These are phyloP conservation scores for Rhombomys opimus DNA, from an alignment of 2,113 vertebrate species.

Conservation along the genomic window DNA sequence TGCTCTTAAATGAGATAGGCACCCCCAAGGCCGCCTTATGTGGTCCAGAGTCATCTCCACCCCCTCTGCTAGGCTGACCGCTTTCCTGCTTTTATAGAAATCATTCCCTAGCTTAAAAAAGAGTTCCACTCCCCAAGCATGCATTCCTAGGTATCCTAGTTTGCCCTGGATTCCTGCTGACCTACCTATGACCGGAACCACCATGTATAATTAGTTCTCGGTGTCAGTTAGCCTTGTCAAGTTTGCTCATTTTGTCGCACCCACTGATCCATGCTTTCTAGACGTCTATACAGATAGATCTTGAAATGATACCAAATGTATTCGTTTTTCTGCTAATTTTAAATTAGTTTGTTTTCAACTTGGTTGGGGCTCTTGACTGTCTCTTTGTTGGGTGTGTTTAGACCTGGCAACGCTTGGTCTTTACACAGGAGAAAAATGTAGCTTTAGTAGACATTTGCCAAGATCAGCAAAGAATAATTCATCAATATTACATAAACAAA, in stretches of 20 bases:
- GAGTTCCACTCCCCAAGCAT: background rate
- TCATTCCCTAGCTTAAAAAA: background rate
- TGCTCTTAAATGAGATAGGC: background rate
- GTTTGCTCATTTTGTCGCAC: background rate
- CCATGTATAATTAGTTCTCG: background rate
- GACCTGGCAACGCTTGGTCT: background rate
- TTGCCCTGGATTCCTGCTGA: conserved; percentile 12
- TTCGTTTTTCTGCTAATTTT: background rate
- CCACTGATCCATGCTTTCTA: background rate
- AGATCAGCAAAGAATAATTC: background rate
- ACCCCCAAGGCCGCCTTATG: fast-evolving
- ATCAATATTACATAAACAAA: background rate
- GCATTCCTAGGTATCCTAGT: background rate
- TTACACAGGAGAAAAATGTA: background rate
- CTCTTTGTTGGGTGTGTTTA: background rate
- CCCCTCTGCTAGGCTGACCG: background rate
- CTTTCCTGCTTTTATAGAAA: background rate
- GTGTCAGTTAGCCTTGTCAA: background rate
- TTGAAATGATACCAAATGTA: background rate
- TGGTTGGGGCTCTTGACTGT: background rate
- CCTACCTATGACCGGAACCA: background rate
- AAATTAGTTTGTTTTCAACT: background rate
- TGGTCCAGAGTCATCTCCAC: background rate
- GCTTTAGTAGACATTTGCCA: background rate
- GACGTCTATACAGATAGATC: background rate